These are phyloP conservation scores for Lasioglossum zephyrum DNA, from an alignment of 2,888 invertebrate genomes.

Conservation along the genomic window DNA sequence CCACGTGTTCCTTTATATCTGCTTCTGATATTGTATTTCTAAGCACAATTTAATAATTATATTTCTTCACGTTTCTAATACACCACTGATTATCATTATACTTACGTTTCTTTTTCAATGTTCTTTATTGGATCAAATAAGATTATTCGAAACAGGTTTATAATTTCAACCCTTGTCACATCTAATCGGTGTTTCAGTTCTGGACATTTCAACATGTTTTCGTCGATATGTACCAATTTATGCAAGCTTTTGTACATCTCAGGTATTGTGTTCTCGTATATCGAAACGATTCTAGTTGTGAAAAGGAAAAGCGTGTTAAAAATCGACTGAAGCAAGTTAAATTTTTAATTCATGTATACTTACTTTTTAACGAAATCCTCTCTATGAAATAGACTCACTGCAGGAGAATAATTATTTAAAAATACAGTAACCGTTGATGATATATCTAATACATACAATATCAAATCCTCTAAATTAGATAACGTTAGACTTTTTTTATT, in stretches of 20 bases:
- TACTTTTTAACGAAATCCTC: slow-evolving; percentile 86
- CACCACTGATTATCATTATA: slow-evolving; percentile 36
- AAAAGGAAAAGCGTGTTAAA: slow-evolving; percentile 13
- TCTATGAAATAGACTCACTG: slow-evolving; percentile 85
- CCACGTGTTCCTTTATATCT: slow-evolving; percentile 77
- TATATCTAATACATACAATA: slow-evolving; percentile 89
- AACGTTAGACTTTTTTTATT: slow-evolving; percentile 81
- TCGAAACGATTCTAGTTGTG: slow-evolving; percentile 88
- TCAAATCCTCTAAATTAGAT: slow-evolving; percentile 87
- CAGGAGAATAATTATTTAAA: slow-evolving; percentile 88
- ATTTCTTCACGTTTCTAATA: slow-evolving; percentile 10
- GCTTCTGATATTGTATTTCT: slow-evolving; percentile 71
- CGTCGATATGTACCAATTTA: slow-evolving; percentile 83
- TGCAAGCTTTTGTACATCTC: slow-evolving; percentile 88
- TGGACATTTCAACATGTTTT: slow-evolving; percentile 80
- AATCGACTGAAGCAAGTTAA: background rate
- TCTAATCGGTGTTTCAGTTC: slow-evolving; percentile 85
- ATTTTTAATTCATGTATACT: slow-evolving; percentile 60
- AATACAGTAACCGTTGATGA: slow-evolving; percentile 89
- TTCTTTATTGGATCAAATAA: slow-evolving; percentile 81
- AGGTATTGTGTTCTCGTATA: slow-evolving; percentile 91
- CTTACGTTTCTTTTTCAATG: slow-evolving; percentile 80
- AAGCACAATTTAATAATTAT: slow-evolving; percentile 43
- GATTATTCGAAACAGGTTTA: slow-evolving; percentile 84
- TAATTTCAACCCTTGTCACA: slow-evolving; percentile 85